These are phyloP conservation scores for Diplogasteroides magnus DNA, from an alignment of 1,140 invertebrate genomes.

Conservation along the genomic window DNA sequence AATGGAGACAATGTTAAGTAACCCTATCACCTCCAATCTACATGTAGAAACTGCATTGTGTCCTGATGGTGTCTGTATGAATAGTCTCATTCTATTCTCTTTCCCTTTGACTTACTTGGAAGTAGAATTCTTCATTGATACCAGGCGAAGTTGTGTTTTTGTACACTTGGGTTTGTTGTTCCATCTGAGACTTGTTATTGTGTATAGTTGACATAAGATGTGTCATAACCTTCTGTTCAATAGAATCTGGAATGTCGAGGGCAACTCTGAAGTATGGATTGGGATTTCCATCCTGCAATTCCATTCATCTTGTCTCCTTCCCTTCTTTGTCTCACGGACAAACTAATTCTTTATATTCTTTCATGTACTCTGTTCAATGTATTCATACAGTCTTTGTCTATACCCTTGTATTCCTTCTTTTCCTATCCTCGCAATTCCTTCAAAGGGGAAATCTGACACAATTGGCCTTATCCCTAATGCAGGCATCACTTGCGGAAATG, in stretches of 20 bases:
- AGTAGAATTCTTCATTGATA: conserved; percentile 50
- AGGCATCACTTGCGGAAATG: too few relatives aligned
- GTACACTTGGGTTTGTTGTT: conserved; percentile 43
- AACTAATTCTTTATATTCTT: too few relatives aligned
- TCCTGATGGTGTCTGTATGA: conserved; percentile 1
- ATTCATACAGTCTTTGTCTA: conserved; percentile 25
- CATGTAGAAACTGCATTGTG: neutral
- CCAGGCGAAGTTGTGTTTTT: conserved; percentile 39
- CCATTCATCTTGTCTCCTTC: conserved; percentile 29
- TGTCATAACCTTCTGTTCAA: conserved; percentile 38
- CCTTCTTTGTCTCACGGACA: neutral
- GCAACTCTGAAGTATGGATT: conserved; percentile 48
- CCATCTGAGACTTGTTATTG: too few relatives aligned
- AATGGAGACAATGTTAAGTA: too few relatives aligned
- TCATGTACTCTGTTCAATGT: conserved; percentile 20
- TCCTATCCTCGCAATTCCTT: neutral
- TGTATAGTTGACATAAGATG: too few relatives aligned
- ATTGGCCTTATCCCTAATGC: too few relatives aligned
- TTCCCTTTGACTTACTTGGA: conserved; percentile 35
- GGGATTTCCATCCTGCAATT: conserved; percentile 40
- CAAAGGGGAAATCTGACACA: too few relatives aligned
- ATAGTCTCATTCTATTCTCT: conserved; percentile 3
- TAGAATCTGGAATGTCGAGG: conserved; percentile 41
- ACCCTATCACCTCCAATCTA: too few relatives aligned
- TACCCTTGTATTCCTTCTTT: conserved; percentile 23